Evolutionary conservation across 2,113 vertebrate genomes (phyloP).

Genomic region (Ia io): DNA sequence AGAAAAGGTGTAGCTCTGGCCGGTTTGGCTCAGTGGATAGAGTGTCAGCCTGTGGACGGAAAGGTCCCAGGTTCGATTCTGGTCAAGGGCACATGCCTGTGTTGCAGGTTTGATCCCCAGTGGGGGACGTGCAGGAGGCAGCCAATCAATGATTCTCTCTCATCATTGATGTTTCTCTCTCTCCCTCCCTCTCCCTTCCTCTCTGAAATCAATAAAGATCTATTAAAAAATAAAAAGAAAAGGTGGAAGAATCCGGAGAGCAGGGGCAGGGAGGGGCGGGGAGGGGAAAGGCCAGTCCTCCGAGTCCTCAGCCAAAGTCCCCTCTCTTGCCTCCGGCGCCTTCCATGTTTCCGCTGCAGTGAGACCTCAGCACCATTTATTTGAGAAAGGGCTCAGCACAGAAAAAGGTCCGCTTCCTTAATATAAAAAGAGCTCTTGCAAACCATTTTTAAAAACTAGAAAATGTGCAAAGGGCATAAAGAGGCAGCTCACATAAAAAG

Average conservation of each 20-base stretch:
- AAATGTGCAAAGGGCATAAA: neutral
- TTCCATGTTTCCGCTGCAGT: neutral
- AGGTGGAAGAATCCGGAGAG: neutral
- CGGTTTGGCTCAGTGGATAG: too few relatives aligned
- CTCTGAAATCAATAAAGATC: too few relatives aligned
- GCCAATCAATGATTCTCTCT: too few relatives aligned
- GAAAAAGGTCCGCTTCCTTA: constrained; percentile 22
- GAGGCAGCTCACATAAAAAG: neutral
- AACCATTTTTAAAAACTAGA: constrained; percentile 15
- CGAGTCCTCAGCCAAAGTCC: neutral
- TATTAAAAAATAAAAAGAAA: too few relatives aligned
- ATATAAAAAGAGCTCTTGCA: neutral
- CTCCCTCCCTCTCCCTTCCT: too few relatives aligned
- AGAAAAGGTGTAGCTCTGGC: neutral
- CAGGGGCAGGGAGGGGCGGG: accelerated
- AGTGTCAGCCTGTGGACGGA: too few relatives aligned
- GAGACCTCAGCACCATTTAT: neutral
- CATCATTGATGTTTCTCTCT: too few relatives aligned
- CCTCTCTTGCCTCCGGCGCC: accelerated
- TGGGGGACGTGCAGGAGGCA: too few relatives aligned
- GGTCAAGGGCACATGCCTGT: too few relatives aligned
- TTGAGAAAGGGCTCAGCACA: neutral
- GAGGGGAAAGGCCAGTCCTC: too few relatives aligned
- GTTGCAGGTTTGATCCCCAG: too few relatives aligned
- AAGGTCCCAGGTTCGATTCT: too few relatives aligned